Evolutionary conservation across 2,113 vertebrate genomes (phyloP).

Genomic region (Corythornis madagascariensis): DNA sequence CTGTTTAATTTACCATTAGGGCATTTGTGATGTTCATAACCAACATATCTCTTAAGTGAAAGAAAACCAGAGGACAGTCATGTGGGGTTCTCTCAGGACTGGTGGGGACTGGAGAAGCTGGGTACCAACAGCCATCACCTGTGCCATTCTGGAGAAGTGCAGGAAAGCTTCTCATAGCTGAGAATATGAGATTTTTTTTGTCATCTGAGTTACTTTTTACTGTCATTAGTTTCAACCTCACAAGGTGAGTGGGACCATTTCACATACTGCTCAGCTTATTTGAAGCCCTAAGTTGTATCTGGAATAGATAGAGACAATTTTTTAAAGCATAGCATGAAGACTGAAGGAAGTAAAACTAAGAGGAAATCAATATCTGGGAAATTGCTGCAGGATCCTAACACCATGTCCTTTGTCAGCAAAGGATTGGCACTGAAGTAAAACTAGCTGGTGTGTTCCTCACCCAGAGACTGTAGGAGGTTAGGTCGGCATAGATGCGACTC

Average conservation of each 20-base stretch:
- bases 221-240: not conserved
- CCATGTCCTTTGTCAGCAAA: not conserved
- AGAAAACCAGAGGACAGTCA: not conserved
- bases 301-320: not conserved
- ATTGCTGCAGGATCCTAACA: not conserved
- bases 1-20: not conserved
- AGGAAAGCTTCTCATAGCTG: not conserved
- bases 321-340: not conserved
- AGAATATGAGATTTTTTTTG: not conserved
- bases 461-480: not conserved
- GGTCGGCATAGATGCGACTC: not conserved
- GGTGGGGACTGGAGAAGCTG: not conserved
- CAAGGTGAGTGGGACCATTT: not conserved
- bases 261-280: not conserved
- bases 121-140: not conserved
- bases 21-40: not conserved
- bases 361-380: constrained; percentile 29
- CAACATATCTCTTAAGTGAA: not conserved
- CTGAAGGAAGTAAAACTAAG: not conserved
- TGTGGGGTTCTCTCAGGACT: not conserved
- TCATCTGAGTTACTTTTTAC: not conserved
- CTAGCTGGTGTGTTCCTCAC: not conserved
- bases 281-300: not conserved
- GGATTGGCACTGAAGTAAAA: not conserved
- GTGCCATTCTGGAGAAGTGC: not conserved